phyloP scores from a whole-genome alignment of 2,797 vertebrate genomes.

The Eupleurogrammus muticus region DNA sequence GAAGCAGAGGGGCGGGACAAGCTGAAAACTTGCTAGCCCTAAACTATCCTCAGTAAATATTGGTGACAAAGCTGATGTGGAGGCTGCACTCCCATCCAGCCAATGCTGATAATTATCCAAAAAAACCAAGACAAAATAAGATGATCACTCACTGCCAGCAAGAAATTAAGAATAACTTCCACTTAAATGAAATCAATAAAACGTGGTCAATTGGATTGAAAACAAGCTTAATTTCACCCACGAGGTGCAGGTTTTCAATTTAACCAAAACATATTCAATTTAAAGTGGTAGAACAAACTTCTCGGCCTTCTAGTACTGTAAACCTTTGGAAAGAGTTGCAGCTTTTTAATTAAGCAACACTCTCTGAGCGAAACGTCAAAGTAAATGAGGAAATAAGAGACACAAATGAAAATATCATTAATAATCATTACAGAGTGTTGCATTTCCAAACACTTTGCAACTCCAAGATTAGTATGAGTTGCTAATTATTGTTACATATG shows the following conservation, averaged over 20 bases:
- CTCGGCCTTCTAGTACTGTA: not conserved
- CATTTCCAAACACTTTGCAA: slow-evolving; percentile 59
- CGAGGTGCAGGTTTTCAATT: not conserved
- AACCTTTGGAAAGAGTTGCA: not conserved
- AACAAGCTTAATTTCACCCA: slow-evolving; percentile 11
- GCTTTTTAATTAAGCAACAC: slow-evolving; percentile 30
- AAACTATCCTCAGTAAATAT: no score
- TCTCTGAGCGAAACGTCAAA: slow-evolving; percentile 20
- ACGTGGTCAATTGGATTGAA: slow-evolving; percentile 17
- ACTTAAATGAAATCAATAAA: slow-evolving; percentile 34
- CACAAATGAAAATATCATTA: slow-evolving; percentile 42
- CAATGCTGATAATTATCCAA: slow-evolving; percentile 3
- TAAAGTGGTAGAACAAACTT: no score
- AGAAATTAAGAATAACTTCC: slow-evolving; percentile 27
- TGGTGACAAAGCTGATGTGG: no score
- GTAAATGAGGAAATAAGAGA: slow-evolving; percentile 22
- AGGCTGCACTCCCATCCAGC: no score
- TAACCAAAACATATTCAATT: not conserved
- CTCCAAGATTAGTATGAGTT: slow-evolving; percentile 65
- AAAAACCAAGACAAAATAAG: slow-evolving; percentile 15
- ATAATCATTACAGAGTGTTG: slow-evolving; percentile 48
- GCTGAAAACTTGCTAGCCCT: no score
- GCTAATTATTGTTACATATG: slow-evolving; percentile 77
- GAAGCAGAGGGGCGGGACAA: no score
- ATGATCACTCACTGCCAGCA: slow-evolving; percentile 12